Conservation (phyloP, 2,888 invertebrate species). For the Allophyes oxyacanthae region DNA sequence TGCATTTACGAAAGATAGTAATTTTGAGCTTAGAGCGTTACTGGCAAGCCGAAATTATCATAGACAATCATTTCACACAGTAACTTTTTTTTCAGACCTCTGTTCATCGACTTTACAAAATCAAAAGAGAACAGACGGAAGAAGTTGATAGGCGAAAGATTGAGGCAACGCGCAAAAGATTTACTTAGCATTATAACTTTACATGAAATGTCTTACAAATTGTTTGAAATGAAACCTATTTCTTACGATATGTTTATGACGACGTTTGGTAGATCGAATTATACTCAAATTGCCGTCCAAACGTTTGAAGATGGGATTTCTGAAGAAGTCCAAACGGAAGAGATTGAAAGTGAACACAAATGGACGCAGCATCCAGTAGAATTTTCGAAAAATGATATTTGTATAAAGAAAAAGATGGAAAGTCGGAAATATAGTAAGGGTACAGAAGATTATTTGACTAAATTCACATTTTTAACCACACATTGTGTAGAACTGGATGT, state of each 20-base stretch:
- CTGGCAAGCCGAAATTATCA: too few relatives aligned
- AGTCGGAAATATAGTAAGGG: constrained; percentile 59
- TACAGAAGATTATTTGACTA: constrained; percentile 70
- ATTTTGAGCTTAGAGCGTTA: too few relatives aligned
- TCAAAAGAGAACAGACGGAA: constrained; percentile 76
- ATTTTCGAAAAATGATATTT: constrained; percentile 75
- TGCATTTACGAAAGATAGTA: too few relatives aligned
- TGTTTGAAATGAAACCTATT: constrained; percentile 86
- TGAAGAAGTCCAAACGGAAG: constrained; percentile 81
- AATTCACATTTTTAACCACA: constrained; percentile 69
- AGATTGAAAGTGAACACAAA: constrained; percentile 67
- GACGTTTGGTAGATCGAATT: constrained; percentile 81
- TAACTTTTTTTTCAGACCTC: constrained; percentile 75
- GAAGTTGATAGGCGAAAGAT: constrained; percentile 66
- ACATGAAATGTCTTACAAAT: constrained; percentile 80
- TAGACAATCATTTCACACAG: too few relatives aligned
- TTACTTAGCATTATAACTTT: constrained; percentile 80
- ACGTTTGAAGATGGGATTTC: constrained; percentile 83
- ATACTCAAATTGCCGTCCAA: constrained; percentile 78
- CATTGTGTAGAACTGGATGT: constrained; percentile 48
- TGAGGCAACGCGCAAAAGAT: constrained; percentile 79
- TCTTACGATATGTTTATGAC: constrained; percentile 84
- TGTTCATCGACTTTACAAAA: constrained; percentile 81
- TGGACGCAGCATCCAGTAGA: constrained; percentile 84
- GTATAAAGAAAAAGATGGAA: constrained; percentile 52